A percentile compares a stretch with the other conserved stretches of the same genome.
Conservation (phyloP, 1,140 invertebrate genomes). For the Formica exsecta region DNA sequence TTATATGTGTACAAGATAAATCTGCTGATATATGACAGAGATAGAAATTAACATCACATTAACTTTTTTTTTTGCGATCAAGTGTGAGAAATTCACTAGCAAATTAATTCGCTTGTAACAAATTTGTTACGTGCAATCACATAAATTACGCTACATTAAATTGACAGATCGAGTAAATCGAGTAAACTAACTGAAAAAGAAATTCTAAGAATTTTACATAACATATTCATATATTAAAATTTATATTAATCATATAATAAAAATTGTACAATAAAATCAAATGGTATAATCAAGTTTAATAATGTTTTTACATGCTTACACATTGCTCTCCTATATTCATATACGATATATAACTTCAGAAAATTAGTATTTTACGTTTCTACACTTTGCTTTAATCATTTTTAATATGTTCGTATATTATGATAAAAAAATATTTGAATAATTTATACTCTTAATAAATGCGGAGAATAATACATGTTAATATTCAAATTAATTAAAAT, state of each 20-base stretch:
- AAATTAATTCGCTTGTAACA: not conserved
- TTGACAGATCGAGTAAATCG: not conserved
- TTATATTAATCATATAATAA: too few species aligned
- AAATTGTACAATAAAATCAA: too few species aligned
- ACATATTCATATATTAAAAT: not conserved
- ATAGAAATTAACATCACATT: not conserved
- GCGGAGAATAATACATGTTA: not conserved
- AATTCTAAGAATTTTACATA: not conserved
- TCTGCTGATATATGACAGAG: not conserved
- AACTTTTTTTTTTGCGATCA: not conserved
- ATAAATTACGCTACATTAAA: not conserved
- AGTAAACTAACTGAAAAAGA: not conserved
- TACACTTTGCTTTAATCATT: not conserved
- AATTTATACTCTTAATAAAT: not conserved
- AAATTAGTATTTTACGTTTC: not conserved
- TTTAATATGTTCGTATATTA: not conserved
- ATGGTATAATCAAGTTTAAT: conserved; percentile 2
- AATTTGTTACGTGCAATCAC: not conserved
- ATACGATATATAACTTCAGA: not conserved
- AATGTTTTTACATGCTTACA: not conserved
- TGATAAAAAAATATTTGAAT: not conserved
- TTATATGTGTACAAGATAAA: not conserved
- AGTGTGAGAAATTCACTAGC: not conserved
- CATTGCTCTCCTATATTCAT: not conserved
- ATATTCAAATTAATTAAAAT: not conserved